Evolutionary conservation across 2,113 vertebrate genomes (phyloP), one percentile per base, ranked within the genome.

Genomic region (Orthochromis malagaraziensis): DNA sequence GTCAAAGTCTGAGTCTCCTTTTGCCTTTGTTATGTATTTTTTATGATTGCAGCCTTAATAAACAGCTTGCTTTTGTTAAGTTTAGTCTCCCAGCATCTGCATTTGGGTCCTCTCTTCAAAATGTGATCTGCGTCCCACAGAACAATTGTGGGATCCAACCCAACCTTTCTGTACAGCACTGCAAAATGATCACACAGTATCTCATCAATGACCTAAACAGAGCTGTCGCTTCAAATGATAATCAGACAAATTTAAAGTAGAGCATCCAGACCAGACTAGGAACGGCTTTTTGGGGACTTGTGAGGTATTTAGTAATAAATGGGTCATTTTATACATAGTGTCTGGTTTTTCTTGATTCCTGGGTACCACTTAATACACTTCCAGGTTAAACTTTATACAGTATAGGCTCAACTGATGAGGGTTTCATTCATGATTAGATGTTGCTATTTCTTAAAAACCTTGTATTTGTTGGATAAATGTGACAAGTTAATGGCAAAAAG

Each of bases 71-170:
- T 35, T n/a, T 65, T 35, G 60, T 65, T 65, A 65, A 65, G 60
- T 12, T 19, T 35, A 65, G 6, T 65, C 17, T 65, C 17, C 31
- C 17, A 1, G 0, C 1, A 0, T n/a, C 17, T 65, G 0, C 0
- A 12, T 65, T 65, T n/a, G 60, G 31, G 17, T 35, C 60, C 6
- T 35, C 6, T 65, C 60, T 65, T n/a, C 60, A 65, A 65, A 65
- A n/a, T 12, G 31, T n/a, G 17, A 65, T 65, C 60, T 63, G 31
- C 1, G 3, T 33, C 29, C 9, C 1, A 2, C 29, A 63, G 58
- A 63, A 57, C 53, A 12, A 58, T 33, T 60, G 29, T 60, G 9
- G 58, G 58, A 33, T 60, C 58, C 29, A 63, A 60, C 58, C 29
- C 1, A 60, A 63, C 1, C 58, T 63, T 60, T 33, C 58, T 60